phyloP scores from a whole-genome alignment of 1,140 invertebrate species.

The Metopolophium dirhodum region DNA sequence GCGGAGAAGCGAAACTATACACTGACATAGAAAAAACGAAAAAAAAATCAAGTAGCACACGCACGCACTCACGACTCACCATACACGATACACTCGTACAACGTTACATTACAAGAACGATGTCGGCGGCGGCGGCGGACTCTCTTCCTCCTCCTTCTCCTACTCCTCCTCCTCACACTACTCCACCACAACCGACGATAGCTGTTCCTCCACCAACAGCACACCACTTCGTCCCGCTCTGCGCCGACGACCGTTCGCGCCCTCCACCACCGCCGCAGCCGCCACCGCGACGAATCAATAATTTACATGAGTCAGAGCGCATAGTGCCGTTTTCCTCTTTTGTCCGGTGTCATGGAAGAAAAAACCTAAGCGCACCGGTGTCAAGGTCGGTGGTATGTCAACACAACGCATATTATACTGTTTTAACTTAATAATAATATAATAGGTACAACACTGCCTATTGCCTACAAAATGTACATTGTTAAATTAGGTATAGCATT shows the following conservation, averaged over 20 bases:
- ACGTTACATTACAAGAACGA: background rate
- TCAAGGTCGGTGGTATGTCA: constrained; percentile 41
- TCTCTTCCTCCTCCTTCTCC: background rate
- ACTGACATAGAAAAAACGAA: constrained; percentile 51
- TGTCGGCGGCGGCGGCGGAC: background rate
- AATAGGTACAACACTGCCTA: no score
- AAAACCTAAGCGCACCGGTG: constrained; percentile 4
- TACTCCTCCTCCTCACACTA: background rate
- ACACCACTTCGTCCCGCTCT: background rate
- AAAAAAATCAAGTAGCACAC: constrained; percentile 5
- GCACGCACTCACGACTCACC: constrained; percentile 16
- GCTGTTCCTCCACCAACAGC: no score
- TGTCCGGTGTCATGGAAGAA: constrained; percentile 54
- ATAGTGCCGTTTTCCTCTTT: constrained; percentile 23
- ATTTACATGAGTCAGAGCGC: constrained; percentile 54
- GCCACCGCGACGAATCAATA: constrained; percentile 45
- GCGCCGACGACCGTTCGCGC: background rate
- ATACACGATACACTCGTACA: background rate
- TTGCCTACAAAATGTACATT: background rate
- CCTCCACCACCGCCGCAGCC: background rate
- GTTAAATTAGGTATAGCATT: background rate
- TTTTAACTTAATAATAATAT: no score
- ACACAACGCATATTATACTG: background rate
- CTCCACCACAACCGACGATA: background rate
- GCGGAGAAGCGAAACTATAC: constrained; percentile 23